Base-by-base conservation (phyloP, 2,113 vertebrate species). In the Muntiacus muntjak region DNA sequence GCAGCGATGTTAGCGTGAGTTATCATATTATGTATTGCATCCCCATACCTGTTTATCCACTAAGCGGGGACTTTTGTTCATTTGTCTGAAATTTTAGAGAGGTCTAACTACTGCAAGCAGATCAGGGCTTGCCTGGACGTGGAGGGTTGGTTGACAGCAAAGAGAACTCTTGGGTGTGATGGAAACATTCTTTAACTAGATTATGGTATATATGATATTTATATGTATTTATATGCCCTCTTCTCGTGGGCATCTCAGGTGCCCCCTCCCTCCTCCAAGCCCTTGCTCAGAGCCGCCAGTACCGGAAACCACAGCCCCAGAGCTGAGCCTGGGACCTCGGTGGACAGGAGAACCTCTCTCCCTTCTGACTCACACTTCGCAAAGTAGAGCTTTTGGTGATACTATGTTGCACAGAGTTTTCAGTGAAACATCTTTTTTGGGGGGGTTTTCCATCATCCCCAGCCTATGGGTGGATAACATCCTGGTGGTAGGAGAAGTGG, bases 11-110 rank as follows among this genome's bases (percentile, higher is more conserved):
- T 36, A 50, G 11, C 25, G 5, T 2, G 3, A 43, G 54, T 21
- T 26, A 23, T 16, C 54, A 1, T 10, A 5, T 40, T 30, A 13
- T 1, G 14, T 5, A 4, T 30, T 30, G 1, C 17, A 10, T 30
- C 64, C 11, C 33, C 23, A 52, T 6, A 12, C 3, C 3, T 60
- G 30, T 43, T 60, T 62, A 40, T 33, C 45, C 13, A 28, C 0
- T 8, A 12, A 50, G 43, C 5, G 6, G 55, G 60, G 43, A 78
- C 17, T 6, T 33, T 33, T n/a, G 33, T 43, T 17, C 74, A 7
- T 28, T 47, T 17, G 28, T 36, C 84, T 43, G 40, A 64, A 28
- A 86, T 25, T 25, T 30, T 45, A 45, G 71, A 52, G 45, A 71
- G 12, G 26, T 28, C 28, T 36, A 36, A 13, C 12, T n/a, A 9